A percentile compares a stretch with the other conserved stretches of the same genome.
phyloP scores from a whole-genome alignment of 1,140 invertebrate species.

The Drosophila azteca region DNA sequence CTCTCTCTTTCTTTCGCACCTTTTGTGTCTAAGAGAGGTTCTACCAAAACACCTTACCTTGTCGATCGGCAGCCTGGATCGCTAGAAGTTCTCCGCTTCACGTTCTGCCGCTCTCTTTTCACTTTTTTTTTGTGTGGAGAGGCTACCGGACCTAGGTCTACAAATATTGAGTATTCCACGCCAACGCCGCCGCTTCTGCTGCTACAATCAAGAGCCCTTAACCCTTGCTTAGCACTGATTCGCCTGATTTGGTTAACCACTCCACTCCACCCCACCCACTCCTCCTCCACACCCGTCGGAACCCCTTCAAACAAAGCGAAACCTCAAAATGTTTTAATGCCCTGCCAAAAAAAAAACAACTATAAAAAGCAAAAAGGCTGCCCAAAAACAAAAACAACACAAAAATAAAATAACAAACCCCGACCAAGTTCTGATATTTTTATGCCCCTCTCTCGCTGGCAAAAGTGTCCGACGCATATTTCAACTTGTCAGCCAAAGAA shows the following conservation, averaged over 20 bases:
- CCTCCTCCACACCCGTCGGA: constrained; percentile 4
- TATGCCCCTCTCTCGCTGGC: constrained; percentile 57
- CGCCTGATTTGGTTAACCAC: too few species aligned
- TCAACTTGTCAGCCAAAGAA: constrained; percentile 74
- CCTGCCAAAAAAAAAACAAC: constrained; percentile 55
- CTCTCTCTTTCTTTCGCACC: too few species aligned
- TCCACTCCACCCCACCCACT: too few species aligned
- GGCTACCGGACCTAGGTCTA: constrained; percentile 75
- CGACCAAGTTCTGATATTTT: constrained; percentile 69
- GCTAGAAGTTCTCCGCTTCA: too few species aligned
- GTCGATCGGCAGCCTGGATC: too few species aligned
- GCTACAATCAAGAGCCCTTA: constrained; percentile 31
- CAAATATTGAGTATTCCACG: constrained; percentile 45
- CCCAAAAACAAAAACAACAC: constrained; percentile 25
- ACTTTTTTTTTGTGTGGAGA: neutral
- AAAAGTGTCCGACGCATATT: constrained; percentile 74
- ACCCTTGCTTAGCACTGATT: constrained; percentile 1
- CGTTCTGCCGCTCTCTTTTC: constrained; percentile 19
- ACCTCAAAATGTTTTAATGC: constrained; percentile 55
- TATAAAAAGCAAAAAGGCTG: constrained; percentile 46
- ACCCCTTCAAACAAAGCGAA: constrained; percentile 43
- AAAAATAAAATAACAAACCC: constrained; percentile 25
- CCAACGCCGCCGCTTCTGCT: constrained; percentile 4
- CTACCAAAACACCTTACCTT: too few species aligned
- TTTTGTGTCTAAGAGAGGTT: too few species aligned